Base-by-base conservation (phyloP, 2,113 vertebrate species). In the Otocyon megalotis region DNA sequence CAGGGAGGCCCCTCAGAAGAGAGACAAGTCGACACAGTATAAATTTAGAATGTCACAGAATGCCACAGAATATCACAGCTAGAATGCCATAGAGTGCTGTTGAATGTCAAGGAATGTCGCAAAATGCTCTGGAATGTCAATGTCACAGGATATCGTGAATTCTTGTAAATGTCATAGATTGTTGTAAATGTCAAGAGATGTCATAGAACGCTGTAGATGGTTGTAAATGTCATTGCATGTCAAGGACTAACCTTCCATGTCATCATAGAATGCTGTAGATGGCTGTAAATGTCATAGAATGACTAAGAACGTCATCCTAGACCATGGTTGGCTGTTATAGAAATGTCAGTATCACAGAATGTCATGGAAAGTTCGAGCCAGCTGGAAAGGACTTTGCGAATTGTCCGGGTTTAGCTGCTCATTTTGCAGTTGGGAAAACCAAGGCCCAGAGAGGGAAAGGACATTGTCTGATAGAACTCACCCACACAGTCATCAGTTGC, bases 41-140 rank as follows among this genome's bases (percentile, higher is more conserved):
- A 65, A 72, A 79, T 53, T 93, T 81, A 93, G 96, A 89, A 88
- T 94, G 94, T 94, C 97, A 92, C 71, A 82, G 77, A 94, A 87
- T 88, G 80, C 79, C 97, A 90, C n/a, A 35, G 69, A 88, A 81
- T 84, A 81, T 71, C 19, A 0, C 65, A 80, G 62, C 35, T 53
- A 69, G 88, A 94, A 96, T 77, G 80, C 71, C 85, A 26, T 0
- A 22, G 81, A 81, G 67, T 43, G 72, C 35, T 77, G 58, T 2
- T 71, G 95, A 96, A 94, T 90, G 96, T 95, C 88, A 83, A 71
- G 92, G 94, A 96, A 97, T 96, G 84, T 88, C 50, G 17, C 95
- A 92, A 96, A 96, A 97, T 90, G 88, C 80, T 96, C 85, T 85
- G 81, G 95, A 97, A 96, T 85, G 93, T 90, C 92, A 92, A 92